phyloP scores from a whole-genome alignment of 2,113 vertebrate genomes.

The Rhabdornis inornatus region DNA sequence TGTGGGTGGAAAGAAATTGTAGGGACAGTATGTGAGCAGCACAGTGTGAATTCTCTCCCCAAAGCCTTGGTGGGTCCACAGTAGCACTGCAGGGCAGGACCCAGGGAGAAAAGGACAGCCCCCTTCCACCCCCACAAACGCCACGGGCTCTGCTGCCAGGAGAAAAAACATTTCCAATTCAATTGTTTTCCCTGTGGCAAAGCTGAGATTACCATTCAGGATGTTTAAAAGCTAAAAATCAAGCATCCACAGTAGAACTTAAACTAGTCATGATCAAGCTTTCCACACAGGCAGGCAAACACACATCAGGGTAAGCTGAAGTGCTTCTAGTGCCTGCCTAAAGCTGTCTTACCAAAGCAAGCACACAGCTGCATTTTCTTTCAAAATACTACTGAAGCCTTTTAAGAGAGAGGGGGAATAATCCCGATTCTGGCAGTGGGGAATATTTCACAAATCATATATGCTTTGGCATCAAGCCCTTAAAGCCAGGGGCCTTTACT shows the following conservation, averaged over 20 bases:
- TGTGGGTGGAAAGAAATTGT: background rate
- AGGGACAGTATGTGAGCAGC: background rate
- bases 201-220: slow-evolving; percentile 26
- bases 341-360: background rate
- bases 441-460: slow-evolving; percentile 50
- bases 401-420: background rate
- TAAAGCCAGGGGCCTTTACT: slow-evolving; percentile 45
- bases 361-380: slow-evolving; percentile 37
- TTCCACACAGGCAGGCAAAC: background rate
- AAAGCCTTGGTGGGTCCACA: background rate
- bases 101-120: background rate
- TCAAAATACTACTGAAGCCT: slow-evolving; percentile 37
- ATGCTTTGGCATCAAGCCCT: slow-evolving; percentile 25
- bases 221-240: slow-evolving; percentile 41
- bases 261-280: slow-evolving; percentile 7
- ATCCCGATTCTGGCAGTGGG: slow-evolving; percentile 1
- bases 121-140: background rate
- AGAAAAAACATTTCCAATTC: slow-evolving; percentile 45
- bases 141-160: background rate
- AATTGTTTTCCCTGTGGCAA: slow-evolving; percentile 47
- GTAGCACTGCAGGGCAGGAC: background rate
- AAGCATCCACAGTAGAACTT: slow-evolving; percentile 27
- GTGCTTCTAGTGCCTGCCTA: background rate
- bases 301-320: background rate
- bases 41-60: background rate